A percentile compares a stretch with the other conserved stretches of the same genome.
Conservation (phyloP, 2,797 vertebrate species). For the Darevskia nairensis region DNA sequence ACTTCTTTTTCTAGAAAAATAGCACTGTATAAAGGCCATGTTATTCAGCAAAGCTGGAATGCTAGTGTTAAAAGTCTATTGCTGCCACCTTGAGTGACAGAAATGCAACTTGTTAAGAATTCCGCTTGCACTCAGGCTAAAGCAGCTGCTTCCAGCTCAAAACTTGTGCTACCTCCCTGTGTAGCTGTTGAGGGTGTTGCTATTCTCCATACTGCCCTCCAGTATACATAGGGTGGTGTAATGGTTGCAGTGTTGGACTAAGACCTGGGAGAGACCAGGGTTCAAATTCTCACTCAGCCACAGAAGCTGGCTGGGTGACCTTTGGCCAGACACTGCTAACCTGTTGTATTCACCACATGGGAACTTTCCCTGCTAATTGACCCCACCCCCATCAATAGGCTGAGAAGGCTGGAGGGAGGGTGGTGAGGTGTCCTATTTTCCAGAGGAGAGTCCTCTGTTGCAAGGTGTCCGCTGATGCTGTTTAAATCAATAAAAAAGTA, state of each 20-base stretch:
- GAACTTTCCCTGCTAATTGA: background rate
- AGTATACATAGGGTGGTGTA: no score
- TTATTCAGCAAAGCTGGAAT: background rate
- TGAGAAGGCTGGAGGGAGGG: background rate
- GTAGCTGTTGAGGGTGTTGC: background rate
- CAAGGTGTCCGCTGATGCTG: no score
- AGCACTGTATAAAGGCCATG: no score
- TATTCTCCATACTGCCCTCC: background rate
- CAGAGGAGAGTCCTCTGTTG: no score
- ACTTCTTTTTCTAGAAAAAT: no score
- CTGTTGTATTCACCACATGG: background rate
- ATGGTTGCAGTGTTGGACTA: background rate
- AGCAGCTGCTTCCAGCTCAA: slow-evolving; percentile 27
- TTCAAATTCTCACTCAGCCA: no score
- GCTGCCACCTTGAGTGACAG: background rate
- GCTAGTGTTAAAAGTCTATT: background rate
- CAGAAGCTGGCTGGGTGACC: no score
- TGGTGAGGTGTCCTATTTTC: no score
- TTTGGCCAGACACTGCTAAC: no score
- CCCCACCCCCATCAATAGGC: no score
- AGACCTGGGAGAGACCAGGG: no score
- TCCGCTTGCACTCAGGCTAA: slow-evolving; percentile 3
- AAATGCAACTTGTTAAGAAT: background rate
- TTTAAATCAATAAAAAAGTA: no score
- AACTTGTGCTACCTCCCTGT: slow-evolving; percentile 5